Evolutionary conservation across 2,888 invertebrate species (phyloP), one percentile per base, ranked within the genome.

Genomic region (Shargacucullia verbasci): DNA sequence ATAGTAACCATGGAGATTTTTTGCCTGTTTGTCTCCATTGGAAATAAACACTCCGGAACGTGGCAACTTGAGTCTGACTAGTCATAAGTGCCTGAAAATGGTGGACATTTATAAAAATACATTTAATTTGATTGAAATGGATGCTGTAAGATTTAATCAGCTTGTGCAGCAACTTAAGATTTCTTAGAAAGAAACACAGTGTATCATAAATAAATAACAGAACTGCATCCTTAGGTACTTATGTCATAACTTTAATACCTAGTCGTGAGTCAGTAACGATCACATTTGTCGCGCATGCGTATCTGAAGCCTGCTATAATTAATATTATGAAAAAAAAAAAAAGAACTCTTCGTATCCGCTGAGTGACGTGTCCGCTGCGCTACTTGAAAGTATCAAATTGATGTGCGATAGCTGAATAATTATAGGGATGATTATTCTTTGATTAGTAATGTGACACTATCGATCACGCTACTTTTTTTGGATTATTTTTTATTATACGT

Each of bases 311-410:
- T 13, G 70, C 71, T 74, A 74, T 72, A 71, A 72, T 75, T 75
- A 72, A 74, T 71, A 59, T 71, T 81, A 72, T 49, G 41, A 40
- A 69, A 69, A 60, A 53, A 71, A 75, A 76, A 49, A 38, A 62
- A 53, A 1, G 3, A n/a, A n/a, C n/a, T n/a, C n/a, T 1, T 50
- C 39, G 54, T 69, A 72, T 73, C 73, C 73, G 73, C 40, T 58
- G 62, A 76, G 44, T 52, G 73, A 72, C 59, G 59, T 69, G 60
- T 73, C 73, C 76, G 73, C 46, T 68, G 53, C 31, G 53, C 49
- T 41, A 29, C 29, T 68, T 61, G 45, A 58, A 47, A 43, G 35
- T 52, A 49, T 20, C 57, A 39, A 52, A 57, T 70, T 63, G 64
- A 38, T 29, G 49, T 46, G 46, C 64, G 58, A 70, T 64, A 43